phyloP scores from a whole-genome alignment of 2,888 invertebrate species.

The Elysia crispata region DNA sequence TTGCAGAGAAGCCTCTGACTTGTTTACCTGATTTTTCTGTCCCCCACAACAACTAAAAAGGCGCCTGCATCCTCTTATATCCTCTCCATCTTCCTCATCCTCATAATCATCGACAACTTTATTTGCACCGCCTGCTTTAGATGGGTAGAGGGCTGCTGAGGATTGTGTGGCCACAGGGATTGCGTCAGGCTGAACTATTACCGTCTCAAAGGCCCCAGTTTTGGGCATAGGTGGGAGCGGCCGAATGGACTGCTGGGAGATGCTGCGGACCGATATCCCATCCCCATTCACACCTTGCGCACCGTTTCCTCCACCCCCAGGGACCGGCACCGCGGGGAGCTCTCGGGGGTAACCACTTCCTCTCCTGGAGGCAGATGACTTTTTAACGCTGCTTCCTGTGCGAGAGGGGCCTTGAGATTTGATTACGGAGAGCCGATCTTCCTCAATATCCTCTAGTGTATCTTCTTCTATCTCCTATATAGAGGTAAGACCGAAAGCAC shows the following conservation, averaged over 20 bases:
- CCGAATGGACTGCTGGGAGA: constrained; percentile 46
- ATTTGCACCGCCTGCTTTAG: not conserved
- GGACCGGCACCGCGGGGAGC: not conserved
- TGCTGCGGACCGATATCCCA: constrained; percentile 1
- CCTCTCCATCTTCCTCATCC: not conserved
- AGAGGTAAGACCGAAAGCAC: too few species aligned
- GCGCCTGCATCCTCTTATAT: constrained; percentile 43
- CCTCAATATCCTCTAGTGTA: constrained; percentile 61
- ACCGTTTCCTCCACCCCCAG: not conserved
- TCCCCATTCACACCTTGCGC: not conserved
- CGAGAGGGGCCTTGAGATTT: constrained; percentile 28
- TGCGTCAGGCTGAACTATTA: not conserved
- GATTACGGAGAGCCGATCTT: constrained; percentile 51
- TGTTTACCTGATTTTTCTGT: constrained; percentile 45
- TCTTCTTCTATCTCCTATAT: constrained; percentile 65
- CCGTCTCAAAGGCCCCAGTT: constrained; percentile 48
- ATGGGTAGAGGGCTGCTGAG: not conserved
- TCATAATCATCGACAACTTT: too few species aligned
- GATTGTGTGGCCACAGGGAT: not conserved
- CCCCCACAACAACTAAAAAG: constrained; percentile 44
- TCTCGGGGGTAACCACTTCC: not conserved
- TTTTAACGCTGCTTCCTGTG: not conserved
- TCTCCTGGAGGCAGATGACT: not conserved
- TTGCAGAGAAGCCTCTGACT: too few species aligned
- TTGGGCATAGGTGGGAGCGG: constrained; percentile 49